phyloP scores from a whole-genome alignment of 2,888 invertebrate species.

The Eupithecia subumbrata region DNA sequence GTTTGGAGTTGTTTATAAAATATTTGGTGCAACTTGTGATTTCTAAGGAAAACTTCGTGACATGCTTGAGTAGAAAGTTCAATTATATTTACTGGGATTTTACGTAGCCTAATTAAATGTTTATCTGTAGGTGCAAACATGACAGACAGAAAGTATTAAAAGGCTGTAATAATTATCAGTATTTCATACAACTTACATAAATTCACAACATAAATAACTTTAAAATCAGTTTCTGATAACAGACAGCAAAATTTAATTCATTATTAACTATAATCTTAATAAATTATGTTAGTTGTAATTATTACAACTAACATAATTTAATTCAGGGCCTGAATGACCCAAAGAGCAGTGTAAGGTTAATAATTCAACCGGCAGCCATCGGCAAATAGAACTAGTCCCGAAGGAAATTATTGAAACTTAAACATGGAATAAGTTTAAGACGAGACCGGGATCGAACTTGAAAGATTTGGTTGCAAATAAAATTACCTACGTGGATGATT shows the following conservation, averaged over 20 bases:
- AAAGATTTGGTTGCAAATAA: constrained; percentile 57
- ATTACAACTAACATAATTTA: constrained; percentile 48
- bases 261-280: constrained; percentile 26
- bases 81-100: background rate
- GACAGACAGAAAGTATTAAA: too few relatives aligned
- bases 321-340: constrained; percentile 59
- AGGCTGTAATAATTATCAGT: too few relatives aligned
- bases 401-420: constrained; percentile 79
- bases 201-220: background rate
- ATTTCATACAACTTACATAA: too few relatives aligned
- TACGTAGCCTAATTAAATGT: background rate
- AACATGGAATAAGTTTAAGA: constrained; percentile 58
- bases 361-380: constrained; percentile 71
- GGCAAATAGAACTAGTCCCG: constrained; percentile 70
- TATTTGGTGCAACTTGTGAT: constrained; percentile 11
- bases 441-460: constrained; percentile 35
- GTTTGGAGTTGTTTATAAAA: constrained; percentile 26
- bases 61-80: background rate
- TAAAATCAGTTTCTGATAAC: background rate
- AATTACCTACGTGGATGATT: constrained; percentile 27
- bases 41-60: constrained; percentile 6
- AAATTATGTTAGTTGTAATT: too few relatives aligned
- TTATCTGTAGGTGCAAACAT: too few relatives aligned
- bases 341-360: constrained; percentile 61
- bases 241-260: constrained; percentile 13